Evolutionary conservation across 2,888 invertebrate species (phyloP), one percentile per base, ranked within the genome.

Genomic region (Drosophila pseudotakahashii): DNA sequence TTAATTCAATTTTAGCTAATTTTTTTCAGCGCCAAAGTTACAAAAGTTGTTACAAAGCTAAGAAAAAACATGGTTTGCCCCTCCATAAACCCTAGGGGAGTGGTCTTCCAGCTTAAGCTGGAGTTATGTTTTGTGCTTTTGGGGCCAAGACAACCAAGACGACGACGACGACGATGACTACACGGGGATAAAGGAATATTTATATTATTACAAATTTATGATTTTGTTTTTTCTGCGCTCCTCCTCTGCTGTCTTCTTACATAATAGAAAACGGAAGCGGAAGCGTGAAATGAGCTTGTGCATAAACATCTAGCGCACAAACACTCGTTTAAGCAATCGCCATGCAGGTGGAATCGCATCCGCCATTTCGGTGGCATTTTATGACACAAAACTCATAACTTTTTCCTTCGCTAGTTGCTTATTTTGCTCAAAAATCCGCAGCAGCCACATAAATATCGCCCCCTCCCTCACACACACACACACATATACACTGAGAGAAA

Each of bases 281-380:
- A 89, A 84, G 89, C 89, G 79, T 80, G 82, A 87, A 86, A 89
- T 86, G 85, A 86, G 85, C 82, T 87, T 80, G 79, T 84, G 77
- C 81, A 88, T 85, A 85, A 85, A 86, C 79, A 86, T 84, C 54
- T 32, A 41, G 19, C 75, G 64, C 72, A 73, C 61, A 73, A 48
- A 78, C 62, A 45, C 45, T 51, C 47, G 50, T 51, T 73, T 64
- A 73, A 63, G 73, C 73, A 72, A 58, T 63, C 64, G 68, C 75
- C 63, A 74, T 76, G 87, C 80, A 88, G 82, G 76, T 81, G 79
- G 78, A 73, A 69, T 62, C 64, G 70, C 66, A 61, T 71, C 71
- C 81, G 81, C 59, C 55, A 39, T 52, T 54, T 60, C 60, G 67
- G 79, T 73, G 78, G 73, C 73, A 78, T 69, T 79, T 79, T 79